These are phyloP conservation scores for Tragopan temminckii DNA, from an alignment of 2,797 vertebrate species.

Conservation along the genomic window DNA sequence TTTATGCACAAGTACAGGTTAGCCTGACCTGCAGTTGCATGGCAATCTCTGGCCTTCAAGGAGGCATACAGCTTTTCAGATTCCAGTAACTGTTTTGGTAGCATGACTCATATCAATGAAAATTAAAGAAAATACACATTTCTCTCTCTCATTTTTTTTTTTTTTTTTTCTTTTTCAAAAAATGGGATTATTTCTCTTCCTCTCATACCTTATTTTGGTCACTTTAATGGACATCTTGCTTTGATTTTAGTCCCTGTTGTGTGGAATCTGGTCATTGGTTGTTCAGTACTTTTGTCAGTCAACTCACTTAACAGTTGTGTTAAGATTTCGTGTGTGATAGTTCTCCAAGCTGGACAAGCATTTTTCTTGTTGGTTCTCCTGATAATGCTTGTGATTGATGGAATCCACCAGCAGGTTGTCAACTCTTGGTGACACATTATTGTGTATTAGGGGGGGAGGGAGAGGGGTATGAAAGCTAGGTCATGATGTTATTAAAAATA, in stretches of 20 bases:
- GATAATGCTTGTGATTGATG: background rate
- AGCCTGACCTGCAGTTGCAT: background rate
- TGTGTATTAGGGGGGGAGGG: background rate
- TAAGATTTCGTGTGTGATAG: background rate
- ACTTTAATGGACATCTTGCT: background rate
- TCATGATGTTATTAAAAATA: background rate
- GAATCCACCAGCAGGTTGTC: background rate
- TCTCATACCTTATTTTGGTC: background rate
- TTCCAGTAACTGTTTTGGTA: background rate
- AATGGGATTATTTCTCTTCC: background rate
- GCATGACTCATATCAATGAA: background rate
- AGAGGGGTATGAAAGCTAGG: background rate
- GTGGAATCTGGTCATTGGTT: background rate
- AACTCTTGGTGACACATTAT: background rate
- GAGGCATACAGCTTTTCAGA: background rate
- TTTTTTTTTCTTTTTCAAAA: background rate
- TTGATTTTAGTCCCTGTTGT: background rate
- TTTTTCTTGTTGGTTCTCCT: background rate
- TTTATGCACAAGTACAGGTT: background rate
- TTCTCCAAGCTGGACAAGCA: background rate
- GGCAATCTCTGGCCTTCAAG: background rate
- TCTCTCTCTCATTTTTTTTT: too few relatives aligned
- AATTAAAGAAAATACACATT: accelerated
- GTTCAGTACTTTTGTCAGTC: background rate
- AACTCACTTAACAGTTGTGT: background rate